Evolutionary conservation across 2,888 invertebrate species (phyloP).

Genomic region (Falcaria lacertinaria): DNA sequence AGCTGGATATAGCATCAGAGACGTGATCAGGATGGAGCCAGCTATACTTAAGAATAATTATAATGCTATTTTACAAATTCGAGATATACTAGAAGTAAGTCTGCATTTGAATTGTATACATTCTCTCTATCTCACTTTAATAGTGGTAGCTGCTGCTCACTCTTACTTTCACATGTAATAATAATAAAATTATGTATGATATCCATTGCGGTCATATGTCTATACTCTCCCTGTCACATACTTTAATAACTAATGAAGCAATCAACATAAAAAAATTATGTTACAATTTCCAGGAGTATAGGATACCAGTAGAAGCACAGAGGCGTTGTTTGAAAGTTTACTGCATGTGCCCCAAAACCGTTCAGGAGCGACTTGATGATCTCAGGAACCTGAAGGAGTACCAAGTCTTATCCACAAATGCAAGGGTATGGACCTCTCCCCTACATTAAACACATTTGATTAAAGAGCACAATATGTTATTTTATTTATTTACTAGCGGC

Average conservation of each 20-base stretch:
- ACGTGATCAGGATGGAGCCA: constrained; percentile 78
- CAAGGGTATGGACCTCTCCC: constrained; percentile 64
- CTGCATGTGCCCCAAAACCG: constrained; percentile 77
- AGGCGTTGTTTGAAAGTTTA: constrained; percentile 76
- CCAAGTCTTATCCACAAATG: constrained; percentile 79
- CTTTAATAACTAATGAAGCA: too few species aligned
- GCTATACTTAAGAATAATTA: constrained; percentile 81
- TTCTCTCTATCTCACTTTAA: too few species aligned
- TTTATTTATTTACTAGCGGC: too few species aligned
- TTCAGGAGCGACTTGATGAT: constrained; percentile 77
- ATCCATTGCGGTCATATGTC: too few species aligned
- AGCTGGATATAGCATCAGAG: constrained; percentile 76
- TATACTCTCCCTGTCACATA: too few species aligned
- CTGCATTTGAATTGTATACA: not conserved
- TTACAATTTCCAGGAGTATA: constrained; percentile 61
- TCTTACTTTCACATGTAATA: too few species aligned
- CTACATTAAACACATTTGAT: too few species aligned
- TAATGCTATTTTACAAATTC: constrained; percentile 74
- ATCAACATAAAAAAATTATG: too few species aligned
- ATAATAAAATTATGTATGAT: too few species aligned
- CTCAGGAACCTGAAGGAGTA: constrained; percentile 81
- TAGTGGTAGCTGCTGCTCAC: too few species aligned
- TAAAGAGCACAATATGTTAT: too few species aligned
- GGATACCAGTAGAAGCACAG: constrained; percentile 77
- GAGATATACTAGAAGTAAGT: constrained; percentile 73